Evolutionary conservation across 2,113 vertebrate genomes (phyloP).

Genomic region (Cettia cetti): DNA sequence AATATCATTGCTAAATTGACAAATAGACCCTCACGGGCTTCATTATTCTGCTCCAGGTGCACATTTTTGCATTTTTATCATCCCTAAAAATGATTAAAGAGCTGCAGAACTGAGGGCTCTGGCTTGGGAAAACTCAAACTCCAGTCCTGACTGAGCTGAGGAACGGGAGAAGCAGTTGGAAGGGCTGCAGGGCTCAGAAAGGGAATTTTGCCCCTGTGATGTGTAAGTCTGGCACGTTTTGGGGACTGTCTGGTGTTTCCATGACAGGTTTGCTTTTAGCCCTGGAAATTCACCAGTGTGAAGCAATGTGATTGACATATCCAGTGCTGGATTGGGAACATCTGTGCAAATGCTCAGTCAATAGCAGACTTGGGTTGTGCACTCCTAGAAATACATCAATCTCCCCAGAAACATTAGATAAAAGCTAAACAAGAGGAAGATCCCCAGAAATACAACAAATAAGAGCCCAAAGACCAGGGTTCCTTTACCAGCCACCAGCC

Average conservation of each 20-base stretch:
- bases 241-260: background rate
- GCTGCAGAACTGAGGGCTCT: background rate
- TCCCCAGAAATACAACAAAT: background rate
- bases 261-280: background rate
- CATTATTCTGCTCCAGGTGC: background rate
- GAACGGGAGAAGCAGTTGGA: background rate
- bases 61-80: slow-evolving; percentile 17
- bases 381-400: background rate
- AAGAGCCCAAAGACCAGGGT: background rate
- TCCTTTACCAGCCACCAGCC: background rate
- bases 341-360: background rate
- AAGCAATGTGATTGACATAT: background rate
- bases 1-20: slow-evolving; percentile 22
- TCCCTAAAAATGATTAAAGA: background rate
- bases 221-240: background rate
- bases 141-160: accelerated
- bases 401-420: background rate
- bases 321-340: background rate
- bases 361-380: background rate
- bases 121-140: background rate
- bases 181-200: background rate
- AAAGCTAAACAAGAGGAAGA: background rate
- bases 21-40: slow-evolving; percentile 16
- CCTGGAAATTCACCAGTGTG: background rate
- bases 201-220: accelerated